Conservation (phyloP, 2,888 invertebrate genomes). For the Leptodirus hochenwartii region DNA sequence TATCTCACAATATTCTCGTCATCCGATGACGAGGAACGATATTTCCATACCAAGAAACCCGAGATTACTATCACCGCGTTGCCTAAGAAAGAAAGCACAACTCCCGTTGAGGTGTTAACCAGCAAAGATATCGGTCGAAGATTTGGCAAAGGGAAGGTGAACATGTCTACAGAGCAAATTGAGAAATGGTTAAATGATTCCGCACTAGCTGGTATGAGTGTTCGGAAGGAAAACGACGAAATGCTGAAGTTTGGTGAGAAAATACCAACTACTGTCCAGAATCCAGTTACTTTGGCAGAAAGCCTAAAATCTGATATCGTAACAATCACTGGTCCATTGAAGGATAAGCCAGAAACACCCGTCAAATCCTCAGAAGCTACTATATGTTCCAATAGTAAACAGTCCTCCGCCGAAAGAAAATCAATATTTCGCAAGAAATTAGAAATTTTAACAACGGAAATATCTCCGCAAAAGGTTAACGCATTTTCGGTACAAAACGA, state of each 20-base stretch:
- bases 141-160: constrained; percentile 39
- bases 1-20: constrained; percentile 25
- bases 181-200: constrained; percentile 40
- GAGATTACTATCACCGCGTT: constrained; percentile 21
- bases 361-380: too few relatives aligned
- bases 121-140: constrained; percentile 12
- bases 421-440: constrained; percentile 40
- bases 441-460: too few relatives aligned
- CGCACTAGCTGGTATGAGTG: constrained; percentile 23
- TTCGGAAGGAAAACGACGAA: constrained; percentile 22
- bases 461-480: constrained; percentile 28
- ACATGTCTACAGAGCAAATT: constrained; percentile 51
- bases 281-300: too few relatives aligned
- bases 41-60: too few relatives aligned
- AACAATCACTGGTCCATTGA: too few relatives aligned
- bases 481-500: constrained; percentile 52
- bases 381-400: too few relatives aligned
- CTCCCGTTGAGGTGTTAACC: constrained; percentile 14
- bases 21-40: constrained; percentile 31
- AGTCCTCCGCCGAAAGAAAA: constrained; percentile 28
- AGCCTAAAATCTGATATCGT: not conserved
- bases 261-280: constrained; percentile 20
- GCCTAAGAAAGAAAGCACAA: constrained; percentile 14
- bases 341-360: too few relatives aligned
- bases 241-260: constrained; percentile 24